Evolutionary conservation across 2,113 vertebrate species (phyloP).

Genomic region (Herpetotheres cachinnans): DNA sequence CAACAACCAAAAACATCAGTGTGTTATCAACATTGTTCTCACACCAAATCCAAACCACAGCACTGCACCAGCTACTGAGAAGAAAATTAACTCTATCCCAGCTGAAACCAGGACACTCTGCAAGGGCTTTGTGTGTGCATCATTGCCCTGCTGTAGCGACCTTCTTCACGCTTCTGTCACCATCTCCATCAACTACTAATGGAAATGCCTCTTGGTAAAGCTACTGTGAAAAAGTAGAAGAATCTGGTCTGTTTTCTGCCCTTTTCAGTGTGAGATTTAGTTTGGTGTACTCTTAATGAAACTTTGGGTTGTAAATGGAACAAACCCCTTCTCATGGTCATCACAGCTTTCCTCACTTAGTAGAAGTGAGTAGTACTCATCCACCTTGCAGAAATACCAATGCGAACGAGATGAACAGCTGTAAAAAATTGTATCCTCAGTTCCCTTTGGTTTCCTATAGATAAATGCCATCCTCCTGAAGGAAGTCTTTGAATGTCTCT

Average conservation of each 20-base stretch:
- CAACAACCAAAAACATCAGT: too few relatives aligned
- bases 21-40: too few relatives aligned
- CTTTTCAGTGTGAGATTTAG: not conserved
- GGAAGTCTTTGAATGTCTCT: not conserved
- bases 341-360: not conserved
- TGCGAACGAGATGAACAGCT: not conserved
- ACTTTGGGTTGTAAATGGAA: not conserved
- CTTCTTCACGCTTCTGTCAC: not conserved
- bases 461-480: not conserved
- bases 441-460: not conserved
- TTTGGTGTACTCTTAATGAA: not conserved
- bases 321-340: not conserved
- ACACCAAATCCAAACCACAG: too few relatives aligned
- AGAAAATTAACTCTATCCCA: too few relatives aligned
- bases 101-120: too few relatives aligned
- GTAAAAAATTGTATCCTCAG: not conserved
- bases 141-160: too few relatives aligned
- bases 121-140: too few relatives aligned
- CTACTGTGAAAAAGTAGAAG: not conserved
- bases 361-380: not conserved
- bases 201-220: not conserved
- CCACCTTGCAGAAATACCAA: not conserved
- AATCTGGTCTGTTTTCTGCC: not conserved
- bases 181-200: not conserved
- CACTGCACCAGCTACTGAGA: too few relatives aligned